Percentiles rank a stretch among this genome's conserved stretches.
Evolutionary conservation across 2,888 invertebrate species (phyloP).

Genomic region (Sminthurinus aureus): DNA sequence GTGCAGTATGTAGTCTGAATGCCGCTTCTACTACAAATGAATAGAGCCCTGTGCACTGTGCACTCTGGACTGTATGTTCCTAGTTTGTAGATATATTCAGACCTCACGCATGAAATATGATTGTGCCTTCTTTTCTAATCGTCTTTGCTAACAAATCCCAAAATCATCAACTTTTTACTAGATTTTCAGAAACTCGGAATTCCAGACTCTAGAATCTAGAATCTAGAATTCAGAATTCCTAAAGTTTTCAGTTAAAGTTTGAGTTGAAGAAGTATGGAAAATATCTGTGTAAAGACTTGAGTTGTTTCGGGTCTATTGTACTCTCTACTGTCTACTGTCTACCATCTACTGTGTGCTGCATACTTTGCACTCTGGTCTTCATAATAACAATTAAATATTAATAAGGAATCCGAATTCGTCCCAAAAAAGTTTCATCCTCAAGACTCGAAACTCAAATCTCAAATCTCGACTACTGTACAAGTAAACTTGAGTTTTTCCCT

Average conservation of each 20-base stretch:
- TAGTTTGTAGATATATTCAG: too few relatives aligned
- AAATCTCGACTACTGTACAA: not conserved
- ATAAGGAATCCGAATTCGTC: not conserved
- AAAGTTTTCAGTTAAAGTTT: not conserved
- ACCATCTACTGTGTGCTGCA: too few relatives aligned
- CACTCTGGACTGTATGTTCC: too few relatives aligned
- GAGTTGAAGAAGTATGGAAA: not conserved
- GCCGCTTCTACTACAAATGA: not conserved
- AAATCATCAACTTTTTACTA: too few relatives aligned
- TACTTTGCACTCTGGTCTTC: too few relatives aligned
- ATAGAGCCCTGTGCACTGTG: not conserved
- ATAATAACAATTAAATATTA: conserved; percentile 30
- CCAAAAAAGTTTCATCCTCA: not conserved
- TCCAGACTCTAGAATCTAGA: too few relatives aligned
- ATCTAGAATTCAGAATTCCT: not conserved
- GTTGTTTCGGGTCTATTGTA: not conserved
- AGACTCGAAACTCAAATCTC: not conserved
- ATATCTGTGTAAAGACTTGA: too few relatives aligned
- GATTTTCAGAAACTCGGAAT: too few relatives aligned
- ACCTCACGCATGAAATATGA: not conserved
- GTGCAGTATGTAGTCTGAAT: too few relatives aligned
- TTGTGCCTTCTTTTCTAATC: too few relatives aligned
- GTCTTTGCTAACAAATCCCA: too few relatives aligned
- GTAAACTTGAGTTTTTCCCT: not conserved
- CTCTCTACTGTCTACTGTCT: too few relatives aligned